Percentiles rank a stretch among this genome's conserved stretches.
Conservation (phyloP, 2,113 vertebrate genomes). For the Erinaceus europaeus region DNA sequence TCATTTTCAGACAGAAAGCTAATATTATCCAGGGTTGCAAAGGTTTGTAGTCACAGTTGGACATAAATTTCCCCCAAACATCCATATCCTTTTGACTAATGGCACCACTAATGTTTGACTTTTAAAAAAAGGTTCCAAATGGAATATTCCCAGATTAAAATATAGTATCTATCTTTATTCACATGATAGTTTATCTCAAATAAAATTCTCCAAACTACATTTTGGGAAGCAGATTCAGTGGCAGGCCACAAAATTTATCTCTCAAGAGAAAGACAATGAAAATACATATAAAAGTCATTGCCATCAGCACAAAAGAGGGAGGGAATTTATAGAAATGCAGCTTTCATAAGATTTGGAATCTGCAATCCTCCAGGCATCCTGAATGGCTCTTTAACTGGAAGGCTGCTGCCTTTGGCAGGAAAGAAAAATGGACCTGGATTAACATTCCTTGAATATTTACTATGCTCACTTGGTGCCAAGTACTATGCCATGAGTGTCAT, state of each 20-base stretch:
- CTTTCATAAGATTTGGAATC: not conserved
- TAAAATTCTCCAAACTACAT: constrained; percentile 50
- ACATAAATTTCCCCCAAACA: not conserved
- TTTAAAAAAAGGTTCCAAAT: not conserved
- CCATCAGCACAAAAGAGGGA: constrained; percentile 17
- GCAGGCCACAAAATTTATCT: constrained; percentile 39
- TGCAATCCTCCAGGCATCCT: not conserved
- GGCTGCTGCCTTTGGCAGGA: no score
- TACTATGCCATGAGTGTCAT: no score
- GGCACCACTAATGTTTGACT: not conserved
- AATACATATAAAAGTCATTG: not conserved
- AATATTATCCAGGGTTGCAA: not conserved
- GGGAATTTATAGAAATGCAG: not conserved
- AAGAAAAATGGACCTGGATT: not conserved
- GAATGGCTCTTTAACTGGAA: no score
- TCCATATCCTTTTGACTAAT: not conserved
- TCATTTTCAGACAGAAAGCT: not conserved
- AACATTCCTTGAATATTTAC: rapidly evolving
- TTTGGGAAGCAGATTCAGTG: constrained; percentile 31
- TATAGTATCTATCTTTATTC: constrained; percentile 48
- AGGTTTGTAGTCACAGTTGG: not conserved
- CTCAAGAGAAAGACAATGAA: constrained; percentile 51
- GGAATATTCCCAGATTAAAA: constrained; percentile 43
- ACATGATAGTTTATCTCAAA: constrained; percentile 22
- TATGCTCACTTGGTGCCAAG: rapidly evolving